Base-by-base conservation (phyloP, 2,113 vertebrate species). In the Epinephelus cyanopodus region DNA sequence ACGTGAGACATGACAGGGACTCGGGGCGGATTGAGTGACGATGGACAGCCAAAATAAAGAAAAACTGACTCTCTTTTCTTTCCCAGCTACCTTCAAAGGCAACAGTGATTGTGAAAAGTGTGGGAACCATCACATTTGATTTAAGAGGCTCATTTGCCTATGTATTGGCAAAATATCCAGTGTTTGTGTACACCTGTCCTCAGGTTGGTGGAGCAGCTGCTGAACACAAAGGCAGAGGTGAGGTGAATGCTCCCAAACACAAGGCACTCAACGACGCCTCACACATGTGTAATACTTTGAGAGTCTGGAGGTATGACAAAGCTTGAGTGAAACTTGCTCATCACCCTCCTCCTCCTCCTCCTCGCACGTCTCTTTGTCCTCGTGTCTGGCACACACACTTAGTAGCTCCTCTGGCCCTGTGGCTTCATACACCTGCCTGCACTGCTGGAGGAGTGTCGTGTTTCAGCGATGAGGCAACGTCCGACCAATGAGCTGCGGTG, bases 401-500 rank as follows among this genome's bases (percentile, higher is more conserved):
- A 67, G 80, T 74, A 23, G 71, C 84, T 80, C 71, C 77, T 58
- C 68, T 15, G 72, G 84, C 37, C 90, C 90, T 56, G 74, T 73
- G 65, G 89, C 82, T 12, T 9, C 67, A 88, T 84, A 76, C 92
- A 92, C 90, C 90, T 91, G 93, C 93, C 91, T 69, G 74, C 79
- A 23, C 83, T 10, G 67, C 89, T 60, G 81, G 48, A 60, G 37
- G 57, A 85, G 94, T 88, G 88, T 94, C 90, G 23, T 8, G 79
- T 95, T 94, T 88, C 92, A 93, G 52, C 83, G 63, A 90, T 94
- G 91, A 95, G 85, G 87, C 86, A 91, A 93, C 82, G 77, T 90
- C 72, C 85, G n/a, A 76, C 92, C 95, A 94, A 95, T 95, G 83
- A 89, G 92, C 93, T 90, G 83, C 77, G 91, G 94, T 95, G 95